Evolutionary conservation across 2,797 vertebrate genomes (phyloP), one percentile per base, ranked within the genome.

Genomic region (Myotis myotis): DNA sequence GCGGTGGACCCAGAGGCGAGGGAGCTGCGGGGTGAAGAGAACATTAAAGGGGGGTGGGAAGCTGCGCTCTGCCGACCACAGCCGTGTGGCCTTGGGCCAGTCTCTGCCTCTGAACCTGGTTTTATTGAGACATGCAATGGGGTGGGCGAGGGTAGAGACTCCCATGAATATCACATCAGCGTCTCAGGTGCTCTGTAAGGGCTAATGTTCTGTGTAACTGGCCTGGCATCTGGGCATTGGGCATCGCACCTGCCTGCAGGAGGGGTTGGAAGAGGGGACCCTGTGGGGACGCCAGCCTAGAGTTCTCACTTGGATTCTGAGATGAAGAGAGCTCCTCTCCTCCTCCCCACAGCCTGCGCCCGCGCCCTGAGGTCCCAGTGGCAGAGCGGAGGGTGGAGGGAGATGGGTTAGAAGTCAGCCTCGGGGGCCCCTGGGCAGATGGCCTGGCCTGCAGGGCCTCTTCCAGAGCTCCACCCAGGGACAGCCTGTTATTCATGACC

Each of bases 21-120:
- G 3, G 22, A n/a, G 0, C 4, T 6, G 17, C 17, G 44, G 23
- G 57, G 25, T 28, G 25, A 25, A 17, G 33, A 13, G n/a, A 33
- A 9, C 10, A 0, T 49, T 33, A 6, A 25, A 22, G 17, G 28
- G 7, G 3, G 47, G 19, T 16, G 28, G 89, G 62, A 38, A 49
- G 12, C 51, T 6, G 5, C 57, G 55, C 9, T 15, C 53, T 16
- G 12, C 19, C 22, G 1, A 0, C 5, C 0, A 1, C 15, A 9
- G 79, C 81, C 3, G 0, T 6, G 16, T n/a, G 47, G 36, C 91
- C 25, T 5, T 30, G 20, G 51, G 28, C 36, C 28, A 5, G 72
- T 62, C 36, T 3, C 78, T 4, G 4, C 55, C 44, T 51, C 36
- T 13, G 2, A 91, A 23, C 33, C 60, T 41, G 70, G 30, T 33